These are phyloP conservation scores for Horisme vitalbata DNA, from an alignment of 2,888 invertebrate genomes.

Conservation along the genomic window DNA sequence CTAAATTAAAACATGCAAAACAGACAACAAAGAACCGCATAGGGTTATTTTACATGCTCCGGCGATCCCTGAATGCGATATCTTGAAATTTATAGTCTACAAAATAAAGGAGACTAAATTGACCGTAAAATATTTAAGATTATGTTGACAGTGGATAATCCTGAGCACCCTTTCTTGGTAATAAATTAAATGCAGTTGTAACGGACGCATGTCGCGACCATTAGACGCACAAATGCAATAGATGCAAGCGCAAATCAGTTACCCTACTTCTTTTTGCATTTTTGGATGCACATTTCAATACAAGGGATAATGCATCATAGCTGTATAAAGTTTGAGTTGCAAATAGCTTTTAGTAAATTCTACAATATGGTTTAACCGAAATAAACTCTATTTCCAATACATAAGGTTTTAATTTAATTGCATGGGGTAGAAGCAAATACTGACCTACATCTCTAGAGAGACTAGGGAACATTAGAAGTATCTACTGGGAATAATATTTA, in stretches of 20 bases:
- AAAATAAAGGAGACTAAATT: constrained; percentile 63
- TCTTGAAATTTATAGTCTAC: constrained; percentile 62
- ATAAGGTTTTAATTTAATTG: constrained; percentile 46
- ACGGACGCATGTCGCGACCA: constrained; percentile 68
- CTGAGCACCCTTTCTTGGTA: constrained; percentile 63
- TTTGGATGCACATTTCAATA: constrained; percentile 17
- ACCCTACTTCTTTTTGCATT: constrained; percentile 38
- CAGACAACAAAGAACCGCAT: constrained; percentile 40
- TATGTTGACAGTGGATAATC: constrained; percentile 72
- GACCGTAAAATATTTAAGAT: constrained; percentile 74
- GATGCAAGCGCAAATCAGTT: constrained; percentile 65
- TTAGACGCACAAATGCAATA: constrained; percentile 67
- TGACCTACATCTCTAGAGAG: constrained; percentile 80
- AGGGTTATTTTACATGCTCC: constrained; percentile 39
- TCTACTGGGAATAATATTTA: constrained; percentile 78
- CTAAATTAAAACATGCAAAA: constrained; percentile 37
- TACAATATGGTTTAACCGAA: constrained; percentile 20
- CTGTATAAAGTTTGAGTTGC: background rate
- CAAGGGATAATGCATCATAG: constrained; percentile 12
- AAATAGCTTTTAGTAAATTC: constrained; percentile 1
- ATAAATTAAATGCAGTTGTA: constrained; percentile 72
- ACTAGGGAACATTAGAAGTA: constrained; percentile 67
- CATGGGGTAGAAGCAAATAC: constrained; percentile 51
- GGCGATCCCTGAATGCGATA: constrained; percentile 42
- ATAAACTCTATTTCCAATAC: constrained; percentile 45